Evolutionary conservation across 2,888 invertebrate species (phyloP).

Genomic region (Phytoseiulus persimilis): DNA sequence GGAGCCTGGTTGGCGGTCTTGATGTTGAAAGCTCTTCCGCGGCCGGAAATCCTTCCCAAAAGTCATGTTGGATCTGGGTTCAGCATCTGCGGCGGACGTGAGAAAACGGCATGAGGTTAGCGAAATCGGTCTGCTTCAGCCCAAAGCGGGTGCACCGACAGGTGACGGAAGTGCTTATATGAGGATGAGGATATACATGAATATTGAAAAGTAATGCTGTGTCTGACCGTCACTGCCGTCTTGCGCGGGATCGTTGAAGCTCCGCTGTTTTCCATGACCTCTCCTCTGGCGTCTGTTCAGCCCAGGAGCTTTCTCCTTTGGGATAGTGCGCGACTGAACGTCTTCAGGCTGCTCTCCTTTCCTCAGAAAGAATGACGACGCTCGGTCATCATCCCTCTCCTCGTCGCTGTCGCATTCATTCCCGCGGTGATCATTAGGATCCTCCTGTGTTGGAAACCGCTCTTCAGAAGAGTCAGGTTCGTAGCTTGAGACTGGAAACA

Average conservation of each 20-base stretch:
- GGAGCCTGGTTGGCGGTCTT: neutral
- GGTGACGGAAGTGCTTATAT: no score
- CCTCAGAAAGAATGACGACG: neutral
- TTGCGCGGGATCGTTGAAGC: neutral
- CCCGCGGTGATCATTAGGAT: neutral
- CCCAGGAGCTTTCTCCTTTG: conserved; percentile 1
- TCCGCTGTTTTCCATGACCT: neutral
- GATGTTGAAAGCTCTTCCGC: neutral
- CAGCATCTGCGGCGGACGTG: neutral
- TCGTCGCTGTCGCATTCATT: neutral
- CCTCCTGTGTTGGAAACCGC: neutral
- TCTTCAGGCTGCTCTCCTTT: neutral
- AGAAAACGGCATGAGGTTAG: neutral
- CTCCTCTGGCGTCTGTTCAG: conserved; percentile 18
- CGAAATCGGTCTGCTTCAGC: no score
- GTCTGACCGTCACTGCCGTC: neutral
- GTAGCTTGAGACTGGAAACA: neutral
- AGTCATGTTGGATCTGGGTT: neutral
- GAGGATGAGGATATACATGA: neutral
- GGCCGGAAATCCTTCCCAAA: neutral
- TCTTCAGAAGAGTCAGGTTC: neutral
- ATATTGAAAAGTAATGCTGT: neutral
- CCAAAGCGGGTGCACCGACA: no score
- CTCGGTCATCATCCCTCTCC: neutral
- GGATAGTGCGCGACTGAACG: neutral